These are phyloP conservation scores for Sylvilagus bachmani DNA, from an alignment of 2,113 vertebrate genomes.

Conservation along the genomic window DNA sequence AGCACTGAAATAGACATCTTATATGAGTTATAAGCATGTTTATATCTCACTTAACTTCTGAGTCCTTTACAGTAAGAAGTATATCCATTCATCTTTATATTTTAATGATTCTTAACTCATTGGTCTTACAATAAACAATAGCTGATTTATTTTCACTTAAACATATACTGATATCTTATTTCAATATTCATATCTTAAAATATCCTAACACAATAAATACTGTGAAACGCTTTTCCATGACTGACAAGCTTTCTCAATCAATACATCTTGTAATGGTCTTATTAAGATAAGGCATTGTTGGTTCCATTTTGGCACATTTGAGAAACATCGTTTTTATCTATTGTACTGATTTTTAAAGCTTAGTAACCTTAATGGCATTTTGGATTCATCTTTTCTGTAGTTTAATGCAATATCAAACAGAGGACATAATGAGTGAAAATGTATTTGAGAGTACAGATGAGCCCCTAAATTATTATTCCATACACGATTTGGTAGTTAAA, in stretches of 20 bases:
- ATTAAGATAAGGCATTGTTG: constrained; percentile 28
- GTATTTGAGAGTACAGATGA: constrained; percentile 53
- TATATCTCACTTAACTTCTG: background rate
- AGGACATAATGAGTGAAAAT: constrained; percentile 59
- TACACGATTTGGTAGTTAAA: constrained; percentile 59
- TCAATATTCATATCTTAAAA: constrained; percentile 54
- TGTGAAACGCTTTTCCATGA: constrained; percentile 39
- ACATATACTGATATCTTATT: constrained; percentile 55
- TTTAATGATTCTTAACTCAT: background rate
- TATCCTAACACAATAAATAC: constrained; percentile 18
- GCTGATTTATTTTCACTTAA: constrained; percentile 36
- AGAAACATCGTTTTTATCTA: constrained; percentile 51
- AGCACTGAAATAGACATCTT: background rate
- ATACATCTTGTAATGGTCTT: constrained; percentile 54
- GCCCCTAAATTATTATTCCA: constrained; percentile 39
- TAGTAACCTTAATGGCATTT: constrained; percentile 54
- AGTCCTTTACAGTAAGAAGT: background rate
- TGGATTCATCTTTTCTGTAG: constrained; percentile 62
- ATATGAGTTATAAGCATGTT: background rate
- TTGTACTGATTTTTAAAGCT: constrained; percentile 52
- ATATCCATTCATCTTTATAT: constrained; percentile 16
- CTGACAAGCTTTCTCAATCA: constrained; percentile 62
- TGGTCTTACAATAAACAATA: constrained; percentile 46
- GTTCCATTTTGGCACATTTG: constrained; percentile 64
- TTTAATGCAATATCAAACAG: constrained; percentile 66